Conservation (phyloP, 1,140 invertebrate species). For the Brachionus angularis region DNA sequence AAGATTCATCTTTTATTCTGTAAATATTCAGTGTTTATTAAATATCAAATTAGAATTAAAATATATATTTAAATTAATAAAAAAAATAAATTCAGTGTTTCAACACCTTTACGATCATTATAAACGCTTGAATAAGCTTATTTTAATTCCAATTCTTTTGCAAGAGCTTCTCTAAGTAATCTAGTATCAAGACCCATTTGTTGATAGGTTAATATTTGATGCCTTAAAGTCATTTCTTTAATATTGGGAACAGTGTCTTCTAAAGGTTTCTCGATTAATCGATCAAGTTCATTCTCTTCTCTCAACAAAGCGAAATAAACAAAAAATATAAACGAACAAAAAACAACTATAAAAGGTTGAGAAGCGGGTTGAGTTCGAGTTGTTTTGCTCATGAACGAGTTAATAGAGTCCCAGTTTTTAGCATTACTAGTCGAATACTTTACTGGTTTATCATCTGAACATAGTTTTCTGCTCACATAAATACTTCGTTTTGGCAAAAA, state of each 20-base stretch:
- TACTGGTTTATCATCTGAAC: constrained; percentile 66
- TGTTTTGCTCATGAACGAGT: constrained; percentile 52
- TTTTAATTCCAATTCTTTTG: constrained; percentile 33
- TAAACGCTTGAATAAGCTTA: no score
- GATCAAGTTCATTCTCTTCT: constrained; percentile 79
- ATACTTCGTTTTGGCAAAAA: no score
- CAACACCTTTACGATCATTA: no score
- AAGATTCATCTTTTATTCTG: no score
- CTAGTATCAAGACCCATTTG: constrained; percentile 37
- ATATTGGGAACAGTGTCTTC: constrained; percentile 23
- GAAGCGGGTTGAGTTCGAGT: constrained; percentile 62
- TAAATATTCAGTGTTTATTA: no score
- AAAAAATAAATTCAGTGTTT: no score
- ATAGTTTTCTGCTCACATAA: no score
- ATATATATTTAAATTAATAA: no score
- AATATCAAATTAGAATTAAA: no score
- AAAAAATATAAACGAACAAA: constrained; percentile 66
- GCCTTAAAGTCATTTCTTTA: constrained; percentile 39
- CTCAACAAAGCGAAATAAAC: constrained; percentile 73
- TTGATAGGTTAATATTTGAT: constrained; percentile 40
- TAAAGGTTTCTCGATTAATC: constrained; percentile 44
- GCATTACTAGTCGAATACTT: constrained; percentile 67
- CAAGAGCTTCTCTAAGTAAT: constrained; percentile 14
- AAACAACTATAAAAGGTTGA: constrained; percentile 64
- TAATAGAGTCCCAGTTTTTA: constrained; percentile 60